phyloP scores from a whole-genome alignment of 2,888 invertebrate genomes.

The Epistrophella euchroma region DNA sequence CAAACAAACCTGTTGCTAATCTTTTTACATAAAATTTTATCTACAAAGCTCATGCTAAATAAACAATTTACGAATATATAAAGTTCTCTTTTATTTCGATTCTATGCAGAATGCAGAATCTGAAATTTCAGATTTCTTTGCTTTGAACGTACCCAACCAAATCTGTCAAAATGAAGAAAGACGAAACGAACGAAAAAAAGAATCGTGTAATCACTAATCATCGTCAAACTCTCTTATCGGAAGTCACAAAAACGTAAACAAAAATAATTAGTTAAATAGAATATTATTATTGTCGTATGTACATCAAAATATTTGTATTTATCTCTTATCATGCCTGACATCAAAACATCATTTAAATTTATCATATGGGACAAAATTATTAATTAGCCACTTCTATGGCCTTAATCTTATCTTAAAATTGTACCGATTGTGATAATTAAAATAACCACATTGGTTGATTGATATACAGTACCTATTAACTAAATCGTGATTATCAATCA shows the following conservation, averaged over 20 bases:
- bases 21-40: no score
- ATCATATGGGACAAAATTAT: not conserved
- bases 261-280: not conserved
- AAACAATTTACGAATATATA: no score
- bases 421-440: not conserved
- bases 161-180: no score
- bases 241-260: slow-evolving; percentile 4
- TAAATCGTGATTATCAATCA: not conserved
- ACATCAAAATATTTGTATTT: not conserved
- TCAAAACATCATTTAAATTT: not conserved
- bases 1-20: no score
- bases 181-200: no score
- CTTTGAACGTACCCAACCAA: no score
- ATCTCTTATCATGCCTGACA: not conserved
- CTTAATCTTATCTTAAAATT: slow-evolving; percentile 6
- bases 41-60: no score
- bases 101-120: no score
- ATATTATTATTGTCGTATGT: not conserved
- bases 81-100: no score
- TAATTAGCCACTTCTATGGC: not conserved
- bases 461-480: no score
- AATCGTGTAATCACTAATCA: no score
- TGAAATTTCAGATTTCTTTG: no score
- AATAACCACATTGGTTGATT: not conserved
- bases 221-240: not conserved